Conservation (phyloP, 2,113 vertebrate species). For the Xiphophorus couchianus region DNA sequence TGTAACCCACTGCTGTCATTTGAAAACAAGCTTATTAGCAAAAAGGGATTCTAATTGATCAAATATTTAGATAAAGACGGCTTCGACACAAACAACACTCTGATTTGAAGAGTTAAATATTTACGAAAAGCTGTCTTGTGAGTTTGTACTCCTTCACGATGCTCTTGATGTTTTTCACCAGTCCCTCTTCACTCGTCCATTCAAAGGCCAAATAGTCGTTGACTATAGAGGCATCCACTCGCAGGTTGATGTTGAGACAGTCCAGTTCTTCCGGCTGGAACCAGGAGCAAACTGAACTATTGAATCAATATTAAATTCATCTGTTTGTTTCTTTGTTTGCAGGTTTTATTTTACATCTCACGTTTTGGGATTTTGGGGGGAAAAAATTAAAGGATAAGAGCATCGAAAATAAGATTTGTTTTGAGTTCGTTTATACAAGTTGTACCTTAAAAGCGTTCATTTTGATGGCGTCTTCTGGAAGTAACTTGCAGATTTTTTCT, state of each 20-base stretch:
- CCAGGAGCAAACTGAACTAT: neutral
- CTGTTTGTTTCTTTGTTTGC: no score
- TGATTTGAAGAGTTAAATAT: constrained; percentile 21
- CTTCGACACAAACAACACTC: neutral
- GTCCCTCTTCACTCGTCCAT: constrained; percentile 85
- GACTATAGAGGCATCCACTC: constrained; percentile 80
- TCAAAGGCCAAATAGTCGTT: constrained; percentile 85
- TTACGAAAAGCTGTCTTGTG: constrained; percentile 85
- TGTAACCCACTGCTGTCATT: neutral
- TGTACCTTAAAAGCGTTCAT: constrained; percentile 81
- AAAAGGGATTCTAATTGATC: neutral
- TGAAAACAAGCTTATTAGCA: neutral
- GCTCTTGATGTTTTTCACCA: constrained; percentile 85
- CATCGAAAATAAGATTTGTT: no score
- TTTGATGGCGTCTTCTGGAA: constrained; percentile 80
- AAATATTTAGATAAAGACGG: neutral
- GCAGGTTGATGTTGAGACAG: constrained; percentile 82
- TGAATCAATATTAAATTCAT: neutral
- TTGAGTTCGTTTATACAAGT: no score
- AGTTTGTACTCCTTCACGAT: constrained; percentile 88
- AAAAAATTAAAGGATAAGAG: neutral
- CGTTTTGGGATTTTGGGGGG: neutral
- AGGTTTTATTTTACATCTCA: neutral
- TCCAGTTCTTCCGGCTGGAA: constrained; percentile 84
- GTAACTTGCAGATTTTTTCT: constrained; percentile 81